Percentiles rank a stretch among this genome's conserved stretches.
Evolutionary conservation across 2,888 invertebrate species (phyloP).

Genomic region (Patella ulyssiponensis): DNA sequence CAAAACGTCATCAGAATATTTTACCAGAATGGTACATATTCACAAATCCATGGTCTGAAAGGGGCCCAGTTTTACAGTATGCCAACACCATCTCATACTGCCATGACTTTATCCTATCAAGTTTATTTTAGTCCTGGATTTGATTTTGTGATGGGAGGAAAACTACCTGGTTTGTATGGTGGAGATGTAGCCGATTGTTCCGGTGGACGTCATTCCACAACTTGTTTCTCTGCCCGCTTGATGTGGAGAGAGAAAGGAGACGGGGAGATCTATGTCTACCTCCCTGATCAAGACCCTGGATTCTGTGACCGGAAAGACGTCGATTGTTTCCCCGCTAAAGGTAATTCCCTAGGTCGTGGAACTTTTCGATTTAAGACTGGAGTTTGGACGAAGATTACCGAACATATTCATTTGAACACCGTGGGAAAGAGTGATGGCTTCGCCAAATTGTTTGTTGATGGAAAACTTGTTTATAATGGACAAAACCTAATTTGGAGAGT

Average conservation of each 20-base stretch:
- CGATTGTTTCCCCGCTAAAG: slow-evolving; percentile 21
- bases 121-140: slow-evolving; percentile 31
- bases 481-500: slow-evolving; percentile 42
- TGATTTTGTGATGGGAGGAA: slow-evolving; percentile 40
- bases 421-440: slow-evolving; percentile 43
- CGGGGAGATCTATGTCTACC: slow-evolving; percentile 51
- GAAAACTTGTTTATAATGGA: slow-evolving; percentile 30
- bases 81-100: slow-evolving; percentile 25
- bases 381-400: slow-evolving; percentile 49
- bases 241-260: slow-evolving; percentile 52
- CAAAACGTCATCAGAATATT: slow-evolving; percentile 14
- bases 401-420: slow-evolving; percentile 51
- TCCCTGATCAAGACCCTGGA: slow-evolving; percentile 21
- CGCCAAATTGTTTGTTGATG: slow-evolving; percentile 47
- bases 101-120: slow-evolving; percentile 38
- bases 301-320: slow-evolving; percentile 26
- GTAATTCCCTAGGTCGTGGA: slow-evolving; percentile 37
- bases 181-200: slow-evolving; percentile 43
- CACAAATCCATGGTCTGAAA: slow-evolving; percentile 15
- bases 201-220: slow-evolving; percentile 41
- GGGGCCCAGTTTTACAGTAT: slow-evolving; percentile 46
- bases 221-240: slow-evolving; percentile 51
- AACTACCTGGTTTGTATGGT: slow-evolving; percentile 53
- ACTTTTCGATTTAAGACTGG: slow-evolving; percentile 33
- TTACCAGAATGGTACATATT: slow-evolving; percentile 15